Evolutionary conservation across 2,888 invertebrate genomes (phyloP).

Genomic region (Drosophila dives): DNA sequence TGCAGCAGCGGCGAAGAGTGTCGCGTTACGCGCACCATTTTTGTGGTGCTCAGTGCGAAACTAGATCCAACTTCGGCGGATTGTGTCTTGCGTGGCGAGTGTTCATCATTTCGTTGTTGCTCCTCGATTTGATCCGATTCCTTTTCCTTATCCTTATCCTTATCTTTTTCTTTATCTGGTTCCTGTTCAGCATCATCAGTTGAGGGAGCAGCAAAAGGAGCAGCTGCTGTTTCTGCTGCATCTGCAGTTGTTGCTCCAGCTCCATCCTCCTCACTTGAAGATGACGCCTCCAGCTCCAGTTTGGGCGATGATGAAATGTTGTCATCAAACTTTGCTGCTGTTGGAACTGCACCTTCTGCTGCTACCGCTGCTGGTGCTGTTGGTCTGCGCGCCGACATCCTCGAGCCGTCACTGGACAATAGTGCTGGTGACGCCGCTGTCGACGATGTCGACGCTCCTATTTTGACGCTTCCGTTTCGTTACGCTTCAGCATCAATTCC

Average conservation of each 20-base stretch:
- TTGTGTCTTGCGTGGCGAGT: constrained; percentile 13
- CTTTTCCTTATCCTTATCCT: constrained; percentile 28
- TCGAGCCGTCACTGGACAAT: constrained; percentile 59
- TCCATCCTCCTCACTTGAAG: constrained; percentile 13
- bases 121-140: constrained; percentile 19
- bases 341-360: constrained; percentile 8
- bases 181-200: constrained; percentile 26
- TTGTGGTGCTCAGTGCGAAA: constrained; percentile 30
- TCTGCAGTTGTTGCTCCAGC: constrained; percentile 34
- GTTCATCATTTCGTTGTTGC: not conserved
- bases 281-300: constrained; percentile 28
- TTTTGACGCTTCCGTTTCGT: constrained; percentile 49
- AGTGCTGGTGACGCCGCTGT: constrained; percentile 60
- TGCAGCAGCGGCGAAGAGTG: constrained; percentile 74
- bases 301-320: constrained; percentile 33
- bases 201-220: constrained; percentile 39
- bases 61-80: constrained; percentile 22
- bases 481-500: constrained; percentile 24
- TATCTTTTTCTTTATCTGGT: constrained; percentile 29
- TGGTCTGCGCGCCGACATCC: constrained; percentile 70
- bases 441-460: constrained; percentile 75
- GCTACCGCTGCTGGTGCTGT: constrained; percentile 23
- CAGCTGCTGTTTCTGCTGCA: constrained; percentile 6
- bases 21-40: constrained; percentile 68
- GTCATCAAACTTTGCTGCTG: constrained; percentile 34